Conservation (phyloP, 2,797 vertebrate genomes). For the Paratrypauchen microcephalus region DNA sequence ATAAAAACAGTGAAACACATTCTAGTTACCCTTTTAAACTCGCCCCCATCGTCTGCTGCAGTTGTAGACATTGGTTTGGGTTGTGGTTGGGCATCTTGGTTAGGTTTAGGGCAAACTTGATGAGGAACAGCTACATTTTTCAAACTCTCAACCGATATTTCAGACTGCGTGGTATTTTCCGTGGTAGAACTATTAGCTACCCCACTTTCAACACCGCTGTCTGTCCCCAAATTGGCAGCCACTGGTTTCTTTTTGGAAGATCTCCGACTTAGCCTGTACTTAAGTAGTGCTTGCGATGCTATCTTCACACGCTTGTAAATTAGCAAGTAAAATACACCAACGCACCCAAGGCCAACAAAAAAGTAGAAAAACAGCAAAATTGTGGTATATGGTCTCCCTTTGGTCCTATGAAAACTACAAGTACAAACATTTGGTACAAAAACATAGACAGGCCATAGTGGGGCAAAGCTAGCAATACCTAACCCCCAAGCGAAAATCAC, state of each 20-base stretch:
- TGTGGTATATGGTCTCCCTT: slow-evolving; percentile 83
- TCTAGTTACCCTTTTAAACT: slow-evolving; percentile 84
- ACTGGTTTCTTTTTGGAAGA: slow-evolving; percentile 65
- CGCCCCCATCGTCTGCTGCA: slow-evolving; percentile 70
- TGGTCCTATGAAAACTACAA: slow-evolving; percentile 86
- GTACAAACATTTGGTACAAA: slow-evolving; percentile 88
- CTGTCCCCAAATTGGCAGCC: slow-evolving; percentile 60
- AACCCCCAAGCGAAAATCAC: slow-evolving; percentile 77
- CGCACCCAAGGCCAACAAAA: slow-evolving; percentile 81
- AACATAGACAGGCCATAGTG: slow-evolving; percentile 81
- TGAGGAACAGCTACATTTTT: background rate
- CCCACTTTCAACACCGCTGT: slow-evolving; percentile 65
- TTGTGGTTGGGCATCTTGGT: slow-evolving; percentile 16
- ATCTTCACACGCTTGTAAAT: slow-evolving; percentile 80
- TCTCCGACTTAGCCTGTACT: slow-evolving; percentile 75
- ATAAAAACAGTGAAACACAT: slow-evolving; percentile 89
- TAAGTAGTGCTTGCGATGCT: slow-evolving; percentile 75
- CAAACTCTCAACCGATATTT: background rate
- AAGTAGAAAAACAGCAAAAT: slow-evolving; percentile 85
- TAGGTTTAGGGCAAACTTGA: background rate
- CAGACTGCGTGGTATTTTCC: slow-evolving; percentile 21
- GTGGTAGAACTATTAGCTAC: slow-evolving; percentile 51
- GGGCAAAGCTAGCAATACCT: slow-evolving; percentile 79
- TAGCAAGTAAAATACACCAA: slow-evolving; percentile 85
- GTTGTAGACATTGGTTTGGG: slow-evolving; percentile 15